These are phyloP conservation scores for Psilopogon haemacephalus DNA, from an alignment of 2,113 vertebrate genomes.

Conservation along the genomic window DNA sequence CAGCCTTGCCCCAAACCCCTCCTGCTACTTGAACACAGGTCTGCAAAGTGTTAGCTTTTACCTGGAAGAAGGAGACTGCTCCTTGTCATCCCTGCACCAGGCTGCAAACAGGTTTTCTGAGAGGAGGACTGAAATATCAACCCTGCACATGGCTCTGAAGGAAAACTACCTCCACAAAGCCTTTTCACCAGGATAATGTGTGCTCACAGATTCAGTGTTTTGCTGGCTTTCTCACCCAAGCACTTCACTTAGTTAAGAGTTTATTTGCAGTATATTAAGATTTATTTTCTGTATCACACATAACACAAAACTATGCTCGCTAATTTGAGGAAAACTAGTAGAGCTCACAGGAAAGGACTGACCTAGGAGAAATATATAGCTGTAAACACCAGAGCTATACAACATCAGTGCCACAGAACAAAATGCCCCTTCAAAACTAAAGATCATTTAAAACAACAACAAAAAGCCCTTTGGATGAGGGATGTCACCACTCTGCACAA, in stretches of 20 bases:
- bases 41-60: background rate
- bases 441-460: background rate
- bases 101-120: background rate
- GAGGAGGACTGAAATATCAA: background rate
- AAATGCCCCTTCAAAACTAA: background rate
- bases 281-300: too few species aligned
- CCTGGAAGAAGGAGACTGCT: background rate
- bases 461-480: fast-evolving
- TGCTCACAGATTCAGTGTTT: background rate
- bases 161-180: background rate
- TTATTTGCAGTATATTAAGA: too few species aligned
- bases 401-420: fast-evolving
- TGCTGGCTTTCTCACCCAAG: background rate
- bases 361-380: background rate
- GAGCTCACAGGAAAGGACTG: background rate
- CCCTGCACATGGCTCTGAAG: background rate
- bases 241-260: fast-evolving
- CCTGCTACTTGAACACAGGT: background rate
- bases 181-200: fast-evolving
- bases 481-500: background rate
- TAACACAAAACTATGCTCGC: background rate
- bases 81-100: background rate
- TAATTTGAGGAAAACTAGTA: background rate
- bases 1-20: background rate
- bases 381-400: background rate